Evolutionary conservation across 2,797 vertebrate genomes (phyloP).

Genomic region (Rhodeus uyekii): DNA sequence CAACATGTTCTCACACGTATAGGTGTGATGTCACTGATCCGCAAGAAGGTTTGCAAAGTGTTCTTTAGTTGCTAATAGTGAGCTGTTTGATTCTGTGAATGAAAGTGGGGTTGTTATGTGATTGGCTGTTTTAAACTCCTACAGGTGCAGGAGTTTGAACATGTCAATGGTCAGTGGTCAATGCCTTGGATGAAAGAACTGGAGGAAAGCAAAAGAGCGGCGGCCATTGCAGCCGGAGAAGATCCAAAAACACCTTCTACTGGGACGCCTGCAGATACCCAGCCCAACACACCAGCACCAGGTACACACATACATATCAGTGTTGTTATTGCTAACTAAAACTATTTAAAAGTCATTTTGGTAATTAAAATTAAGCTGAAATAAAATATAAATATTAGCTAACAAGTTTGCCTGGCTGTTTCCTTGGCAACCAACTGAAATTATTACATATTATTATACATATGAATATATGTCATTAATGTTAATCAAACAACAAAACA

Average conservation of each 20-base stretch:
- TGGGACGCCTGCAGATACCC: constrained; percentile 81
- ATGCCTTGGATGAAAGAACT: constrained; percentile 95
- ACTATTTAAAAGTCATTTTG: not conserved
- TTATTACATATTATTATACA: no score
- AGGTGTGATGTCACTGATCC: constrained; percentile 97
- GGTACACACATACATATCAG: constrained; percentile 29
- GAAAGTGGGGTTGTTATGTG: not conserved
- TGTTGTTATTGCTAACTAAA: not conserved
- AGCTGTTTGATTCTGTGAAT: constrained; percentile 2
- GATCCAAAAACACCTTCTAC: constrained; percentile 93
- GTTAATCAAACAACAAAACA: no score
- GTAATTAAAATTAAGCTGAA: not conserved
- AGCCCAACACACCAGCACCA: constrained; percentile 58
- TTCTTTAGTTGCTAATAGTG: not conserved
- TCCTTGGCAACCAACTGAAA: not conserved
- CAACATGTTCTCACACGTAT: constrained; percentile 97
- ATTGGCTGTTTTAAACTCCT: not conserved
- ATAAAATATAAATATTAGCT: not conserved
- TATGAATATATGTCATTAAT: no score
- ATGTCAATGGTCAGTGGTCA: constrained; percentile 97
- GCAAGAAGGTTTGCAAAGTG: constrained; percentile 85
- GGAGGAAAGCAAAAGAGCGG: constrained; percentile 94
- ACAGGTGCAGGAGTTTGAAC: constrained; percentile 98
- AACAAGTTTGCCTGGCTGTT: not conserved
- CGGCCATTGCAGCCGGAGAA: constrained; percentile 78